Percentiles rank a stretch among this genome's conserved stretches.
These are phyloP conservation scores for Platycnemis pennipes DNA, from an alignment of 2,888 invertebrate species.

Conservation along the genomic window DNA sequence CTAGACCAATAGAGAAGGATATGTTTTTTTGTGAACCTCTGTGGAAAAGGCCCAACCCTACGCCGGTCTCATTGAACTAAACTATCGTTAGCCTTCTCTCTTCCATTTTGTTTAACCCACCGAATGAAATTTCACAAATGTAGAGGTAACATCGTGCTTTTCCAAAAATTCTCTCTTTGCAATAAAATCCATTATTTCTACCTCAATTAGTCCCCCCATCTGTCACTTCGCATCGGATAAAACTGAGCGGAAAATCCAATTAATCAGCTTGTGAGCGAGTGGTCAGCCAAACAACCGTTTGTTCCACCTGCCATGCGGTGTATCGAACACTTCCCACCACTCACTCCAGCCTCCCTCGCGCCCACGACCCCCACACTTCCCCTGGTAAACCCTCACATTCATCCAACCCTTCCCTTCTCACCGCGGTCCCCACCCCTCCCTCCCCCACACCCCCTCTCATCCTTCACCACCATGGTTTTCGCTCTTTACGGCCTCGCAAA, in stretches of 20 bases:
- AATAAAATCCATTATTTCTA: slow-evolving; percentile 33
- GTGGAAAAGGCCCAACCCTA: too few relatives aligned
- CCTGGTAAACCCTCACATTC: neutral
- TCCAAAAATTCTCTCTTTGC: neutral
- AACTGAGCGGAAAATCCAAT: slow-evolving; percentile 37
- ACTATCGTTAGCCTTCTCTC: neutral
- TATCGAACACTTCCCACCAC: neutral
- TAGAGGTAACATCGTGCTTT: slow-evolving; percentile 8
- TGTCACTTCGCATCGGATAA: slow-evolving; percentile 17
- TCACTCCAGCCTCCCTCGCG: neutral
- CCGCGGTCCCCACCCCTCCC: neutral
- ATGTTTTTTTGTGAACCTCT: too few relatives aligned
- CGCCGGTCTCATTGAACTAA: neutral
- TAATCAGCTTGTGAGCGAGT: slow-evolving; percentile 36
- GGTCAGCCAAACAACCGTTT: slow-evolving; percentile 14
- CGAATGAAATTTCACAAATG: neutral
- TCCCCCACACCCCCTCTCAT: neutral
- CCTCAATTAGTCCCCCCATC: slow-evolving; percentile 12
- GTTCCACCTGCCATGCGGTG: slow-evolving; percentile 20
- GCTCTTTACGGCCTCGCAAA: slow-evolving; percentile 10
- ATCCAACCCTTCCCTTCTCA: neutral
- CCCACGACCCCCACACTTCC: neutral
- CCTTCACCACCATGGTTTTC: neutral
- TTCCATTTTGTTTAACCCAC: neutral
- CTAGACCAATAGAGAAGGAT: too few relatives aligned